phyloP scores from a whole-genome alignment of 2,113 vertebrate species.

The Oncorhynchus gorbuscha region DNA sequence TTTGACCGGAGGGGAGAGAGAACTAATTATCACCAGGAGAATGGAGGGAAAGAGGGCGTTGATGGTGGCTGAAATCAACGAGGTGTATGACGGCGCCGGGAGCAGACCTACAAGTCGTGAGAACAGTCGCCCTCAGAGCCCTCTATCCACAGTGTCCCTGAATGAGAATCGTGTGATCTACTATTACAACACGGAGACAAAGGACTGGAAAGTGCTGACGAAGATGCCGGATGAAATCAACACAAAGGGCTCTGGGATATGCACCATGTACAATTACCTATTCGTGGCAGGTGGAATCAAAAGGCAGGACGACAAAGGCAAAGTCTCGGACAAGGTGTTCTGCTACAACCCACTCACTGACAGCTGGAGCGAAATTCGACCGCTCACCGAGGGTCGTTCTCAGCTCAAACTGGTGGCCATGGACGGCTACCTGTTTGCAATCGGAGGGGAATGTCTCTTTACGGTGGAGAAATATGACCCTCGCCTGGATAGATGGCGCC shows the following conservation, averaged over 20 bases:
- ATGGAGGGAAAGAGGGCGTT: conserved; percentile 77
- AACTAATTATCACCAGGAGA: conserved; percentile 82
- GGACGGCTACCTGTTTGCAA: conserved; percentile 86
- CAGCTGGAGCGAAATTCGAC: conserved; percentile 78
- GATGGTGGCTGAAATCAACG: conserved; percentile 81
- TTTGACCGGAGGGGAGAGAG: conserved; percentile 81
- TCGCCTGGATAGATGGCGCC: conserved; percentile 82
- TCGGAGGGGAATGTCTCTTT: conserved; percentile 90
- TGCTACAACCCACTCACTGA: conserved; percentile 87
- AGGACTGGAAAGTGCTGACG: conserved; percentile 80
- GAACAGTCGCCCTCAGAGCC: conserved; percentile 82
- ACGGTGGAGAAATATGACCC: conserved; percentile 92
- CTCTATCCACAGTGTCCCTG: conserved; percentile 71
- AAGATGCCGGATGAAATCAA: conserved; percentile 82
- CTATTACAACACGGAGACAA: conserved; percentile 65
- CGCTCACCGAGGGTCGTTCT: conserved; percentile 82
- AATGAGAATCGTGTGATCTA: conserved; percentile 78
- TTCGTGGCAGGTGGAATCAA: conserved; percentile 85
- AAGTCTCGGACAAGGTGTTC: conserved; percentile 83
- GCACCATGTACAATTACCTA: conserved; percentile 90
- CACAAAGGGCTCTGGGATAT: conserved; percentile 84
- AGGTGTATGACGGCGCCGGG: conserved; percentile 74
- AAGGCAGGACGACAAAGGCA: conserved; percentile 68
- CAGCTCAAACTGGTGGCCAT: conserved; percentile 85
- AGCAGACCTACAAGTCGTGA: conserved; percentile 77